phyloP scores from a whole-genome alignment of 2,113 vertebrate species.

The Myrmecobius fasciatus region DNA sequence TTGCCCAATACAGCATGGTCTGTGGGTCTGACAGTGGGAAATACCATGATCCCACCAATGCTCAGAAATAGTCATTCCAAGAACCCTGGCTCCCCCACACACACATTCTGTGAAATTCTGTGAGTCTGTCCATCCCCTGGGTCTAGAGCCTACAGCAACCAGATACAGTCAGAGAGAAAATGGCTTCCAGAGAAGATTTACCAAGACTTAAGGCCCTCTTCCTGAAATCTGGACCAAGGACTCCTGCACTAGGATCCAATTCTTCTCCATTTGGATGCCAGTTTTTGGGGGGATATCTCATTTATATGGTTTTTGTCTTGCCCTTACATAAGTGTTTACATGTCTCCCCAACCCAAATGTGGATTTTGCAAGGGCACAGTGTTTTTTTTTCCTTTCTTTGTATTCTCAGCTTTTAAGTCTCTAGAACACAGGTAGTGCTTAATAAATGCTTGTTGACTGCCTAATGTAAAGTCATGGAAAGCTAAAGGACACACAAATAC shows the following conservation, averaged over 20 bases:
- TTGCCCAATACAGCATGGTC: neutral
- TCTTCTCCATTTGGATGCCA: neutral
- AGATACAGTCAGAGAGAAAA: neutral
- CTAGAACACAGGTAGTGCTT: neutral
- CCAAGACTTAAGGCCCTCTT: slow-evolving; percentile 26
- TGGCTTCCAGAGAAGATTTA: neutral
- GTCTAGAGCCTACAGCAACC: neutral
- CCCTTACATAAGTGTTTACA: slow-evolving; percentile 44
- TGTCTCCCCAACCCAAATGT: slow-evolving; percentile 48
- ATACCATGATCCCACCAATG: neutral
- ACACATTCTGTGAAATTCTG: neutral
- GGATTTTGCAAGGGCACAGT: neutral
- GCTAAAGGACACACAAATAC: neutral
- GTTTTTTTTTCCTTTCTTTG: neutral
- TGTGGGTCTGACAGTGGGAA: neutral
- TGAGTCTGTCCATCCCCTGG: neutral
- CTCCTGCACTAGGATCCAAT: neutral
- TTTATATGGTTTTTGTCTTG: neutral
- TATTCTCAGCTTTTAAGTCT: neutral
- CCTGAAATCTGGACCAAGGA: slow-evolving; percentile 29
- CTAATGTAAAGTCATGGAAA: neutral
- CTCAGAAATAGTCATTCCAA: neutral
- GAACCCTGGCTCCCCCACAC: neutral
- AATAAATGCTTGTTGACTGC: neutral
- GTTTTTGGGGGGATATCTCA: neutral